Evolutionary conservation across 2,113 vertebrate species (phyloP).

Genomic region (Paedocypris sp.): DNA sequence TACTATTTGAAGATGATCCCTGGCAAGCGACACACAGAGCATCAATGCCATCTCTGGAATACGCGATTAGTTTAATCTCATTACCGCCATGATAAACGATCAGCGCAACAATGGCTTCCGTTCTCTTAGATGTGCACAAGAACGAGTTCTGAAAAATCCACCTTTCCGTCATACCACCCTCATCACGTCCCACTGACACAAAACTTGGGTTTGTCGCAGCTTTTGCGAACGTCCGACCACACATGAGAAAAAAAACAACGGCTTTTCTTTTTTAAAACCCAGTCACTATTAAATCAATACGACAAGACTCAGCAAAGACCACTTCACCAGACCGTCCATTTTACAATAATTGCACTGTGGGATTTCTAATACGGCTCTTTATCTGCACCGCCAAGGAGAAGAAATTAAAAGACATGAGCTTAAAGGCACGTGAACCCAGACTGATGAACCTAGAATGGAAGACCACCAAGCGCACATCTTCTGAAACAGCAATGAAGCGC

Average conservation of each 20-base stretch:
- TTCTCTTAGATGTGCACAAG: slow-evolving; percentile 30
- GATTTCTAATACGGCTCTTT: slow-evolving; percentile 63
- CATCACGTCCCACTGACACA: not conserved
- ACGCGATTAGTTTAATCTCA: slow-evolving; percentile 57
- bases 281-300: slow-evolving; percentile 20
- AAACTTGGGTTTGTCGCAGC: not conserved
- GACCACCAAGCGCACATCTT: slow-evolving; percentile 38
- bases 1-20: slow-evolving; percentile 59
- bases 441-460: slow-evolving; percentile 46
- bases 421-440: slow-evolving; percentile 58
- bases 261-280: slow-evolving; percentile 1
- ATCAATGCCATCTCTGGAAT: slow-evolving; percentile 58
- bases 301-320: slow-evolving; percentile 33
- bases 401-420: slow-evolving; percentile 60
- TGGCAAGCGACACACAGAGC: slow-evolving; percentile 55
- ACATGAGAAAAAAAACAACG: not conserved
- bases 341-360: slow-evolving; percentile 52
- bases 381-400: slow-evolving; percentile 60
- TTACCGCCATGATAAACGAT: slow-evolving; percentile 60
- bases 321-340: slow-evolving; percentile 37
- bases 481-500: slow-evolving; percentile 49
- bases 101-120: slow-evolving; percentile 41
- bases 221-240: slow-evolving; percentile 1
- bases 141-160: slow-evolving; percentile 9
- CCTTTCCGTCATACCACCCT: slow-evolving; percentile 1